Evolutionary conservation across 2,113 vertebrate species (phyloP).

Genomic region (Camelus bactrianus): DNA sequence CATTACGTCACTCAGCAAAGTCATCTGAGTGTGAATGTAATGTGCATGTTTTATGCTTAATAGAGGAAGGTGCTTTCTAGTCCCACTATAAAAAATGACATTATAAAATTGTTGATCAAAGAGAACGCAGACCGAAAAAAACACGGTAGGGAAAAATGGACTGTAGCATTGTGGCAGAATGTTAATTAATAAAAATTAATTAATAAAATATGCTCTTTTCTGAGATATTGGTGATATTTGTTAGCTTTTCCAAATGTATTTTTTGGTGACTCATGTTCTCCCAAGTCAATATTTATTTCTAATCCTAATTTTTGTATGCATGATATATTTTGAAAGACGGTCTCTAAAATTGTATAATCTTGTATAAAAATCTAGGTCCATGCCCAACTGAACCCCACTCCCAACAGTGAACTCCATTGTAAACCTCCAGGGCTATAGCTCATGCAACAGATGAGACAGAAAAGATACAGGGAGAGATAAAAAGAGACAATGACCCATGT

Average conservation of each 20-base stretch:
- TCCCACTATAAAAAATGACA: neutral
- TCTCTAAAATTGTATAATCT: neutral
- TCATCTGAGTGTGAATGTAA: conserved; percentile 27
- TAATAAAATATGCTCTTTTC: neutral
- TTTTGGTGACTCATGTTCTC: neutral
- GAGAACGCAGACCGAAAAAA: neutral
- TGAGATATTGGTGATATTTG: neutral
- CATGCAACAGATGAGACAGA: neutral
- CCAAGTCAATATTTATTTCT: neutral
- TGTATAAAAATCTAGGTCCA: neutral
- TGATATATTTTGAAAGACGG: neutral
- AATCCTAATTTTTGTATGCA: neutral
- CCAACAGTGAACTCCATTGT: neutral
- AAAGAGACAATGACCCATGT: neutral
- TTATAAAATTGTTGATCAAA: conserved; percentile 61
- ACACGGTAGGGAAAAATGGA: neutral
- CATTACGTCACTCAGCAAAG: neutral
- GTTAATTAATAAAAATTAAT: conserved; percentile 22
- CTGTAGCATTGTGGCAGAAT: neutral
- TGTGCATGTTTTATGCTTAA: conserved; percentile 10
- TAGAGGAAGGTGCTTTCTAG: neutral
- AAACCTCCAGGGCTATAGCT: neutral
- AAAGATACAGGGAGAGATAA: neutral
- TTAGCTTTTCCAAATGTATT: neutral
- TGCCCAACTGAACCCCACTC: neutral